A percentile compares a stretch with the other conserved stretches of the same genome.
phyloP scores from a whole-genome alignment of 1,140 invertebrate genomes.

The Forficula auricularia region DNA sequence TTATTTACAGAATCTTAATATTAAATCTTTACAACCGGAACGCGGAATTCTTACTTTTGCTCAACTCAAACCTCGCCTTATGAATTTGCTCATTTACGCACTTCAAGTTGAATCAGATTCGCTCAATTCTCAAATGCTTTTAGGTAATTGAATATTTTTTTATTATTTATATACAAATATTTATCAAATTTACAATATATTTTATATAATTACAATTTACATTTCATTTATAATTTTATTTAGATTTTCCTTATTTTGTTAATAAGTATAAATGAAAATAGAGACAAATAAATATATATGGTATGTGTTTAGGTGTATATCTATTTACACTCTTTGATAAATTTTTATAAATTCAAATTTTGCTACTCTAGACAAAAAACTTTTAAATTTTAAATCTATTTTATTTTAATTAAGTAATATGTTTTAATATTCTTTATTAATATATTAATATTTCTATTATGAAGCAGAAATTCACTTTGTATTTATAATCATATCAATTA shows the following conservation, averaged over 20 bases:
- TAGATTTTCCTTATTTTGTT: constrained; percentile 2
- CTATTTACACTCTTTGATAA: too few species aligned
- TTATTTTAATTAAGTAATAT: too few species aligned
- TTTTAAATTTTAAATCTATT: too few species aligned
- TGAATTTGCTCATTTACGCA: constrained; percentile 71
- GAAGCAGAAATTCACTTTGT: too few species aligned
- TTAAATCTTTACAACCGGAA: constrained; percentile 8
- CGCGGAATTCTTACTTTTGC: constrained; percentile 44
- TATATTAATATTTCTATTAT: too few species aligned
- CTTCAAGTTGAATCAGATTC: constrained; percentile 73
- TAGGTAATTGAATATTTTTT: constrained; percentile 35
- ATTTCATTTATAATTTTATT: too few species aligned
- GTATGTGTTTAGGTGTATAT: too few species aligned
- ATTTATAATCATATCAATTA: too few species aligned
- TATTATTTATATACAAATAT: constrained; percentile 3
- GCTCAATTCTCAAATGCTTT: constrained; percentile 74
- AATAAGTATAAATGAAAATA: constrained; percentile 1
- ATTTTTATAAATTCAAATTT: too few species aligned
- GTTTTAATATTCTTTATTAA: too few species aligned
- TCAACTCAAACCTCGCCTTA: constrained; percentile 61
- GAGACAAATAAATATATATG: neutral
- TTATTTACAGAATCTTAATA: too few species aligned
- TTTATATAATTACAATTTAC: constrained; percentile 1
- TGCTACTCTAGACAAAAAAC: too few species aligned
- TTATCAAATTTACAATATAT: constrained; percentile 8